Base-by-base conservation (phyloP, 2,113 vertebrate genomes). In the Telmatochromis sp. region DNA sequence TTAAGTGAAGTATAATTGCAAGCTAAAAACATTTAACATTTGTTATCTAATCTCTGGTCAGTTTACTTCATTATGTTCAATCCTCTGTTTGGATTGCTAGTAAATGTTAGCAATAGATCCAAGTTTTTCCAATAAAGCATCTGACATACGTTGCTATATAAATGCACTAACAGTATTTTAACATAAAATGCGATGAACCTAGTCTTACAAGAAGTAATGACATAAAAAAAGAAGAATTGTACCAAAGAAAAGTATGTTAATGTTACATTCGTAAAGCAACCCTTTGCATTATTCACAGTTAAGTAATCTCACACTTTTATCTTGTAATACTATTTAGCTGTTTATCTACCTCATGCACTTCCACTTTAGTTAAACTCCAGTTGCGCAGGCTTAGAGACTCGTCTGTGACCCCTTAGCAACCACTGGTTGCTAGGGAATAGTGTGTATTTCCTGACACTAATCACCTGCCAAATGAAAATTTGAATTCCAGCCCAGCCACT, bases 41-140 rank as follows among this genome's bases (percentile, higher is more conserved):
- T 58, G 23, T 58, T 75, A 75, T 81, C 23, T 58, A 55, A 14
- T 58, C 80, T 42, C 68, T 47, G 68, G 35, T 35, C 17, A 71
- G 50, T 51, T 53, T 12, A 81, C 40, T 17, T 73, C 13, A 81
- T 58, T 21, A 45, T 51, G 4, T 40, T 13, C 14, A 26, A 21
- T 5, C 13, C 15, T 8, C 21, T 73, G 68, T 47, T 73, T 47
- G 1, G 40, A 73, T 28, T 17, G 6, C 7, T 60, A 13, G n/a
- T 63, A 60, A 45, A 53, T 63, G 9, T 83, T 45, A 51, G 55
- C 17, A 3, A 47, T 28, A 80, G 9, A 65, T 79, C 37, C 5
- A 79, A 42, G 14, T 83, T 53, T 68, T 53, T 12, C 28, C 10
- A 54, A 17, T 73, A 73, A 55, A 31, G 12, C 5, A 53, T 53